Evolutionary conservation across 2,888 invertebrate genomes (phyloP).

Genomic region (Drosophila antonietae): DNA sequence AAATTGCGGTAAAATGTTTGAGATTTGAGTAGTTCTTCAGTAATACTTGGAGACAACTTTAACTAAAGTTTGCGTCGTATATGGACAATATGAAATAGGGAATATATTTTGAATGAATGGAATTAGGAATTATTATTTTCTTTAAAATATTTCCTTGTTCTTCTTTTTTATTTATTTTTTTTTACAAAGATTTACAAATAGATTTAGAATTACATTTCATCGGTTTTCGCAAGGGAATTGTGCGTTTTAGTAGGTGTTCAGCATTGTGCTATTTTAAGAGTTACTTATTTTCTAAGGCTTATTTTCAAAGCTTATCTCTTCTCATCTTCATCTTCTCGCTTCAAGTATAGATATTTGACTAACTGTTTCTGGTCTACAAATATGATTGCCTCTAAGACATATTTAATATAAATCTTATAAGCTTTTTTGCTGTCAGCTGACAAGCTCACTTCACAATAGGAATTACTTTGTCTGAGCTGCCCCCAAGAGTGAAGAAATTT

Average conservation of each 20-base stretch:
- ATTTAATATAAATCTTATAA: too few relatives aligned
- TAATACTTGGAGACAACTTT: neutral
- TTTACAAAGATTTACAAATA: too few relatives aligned
- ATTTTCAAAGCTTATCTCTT: too few relatives aligned
- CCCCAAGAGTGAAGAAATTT: neutral
- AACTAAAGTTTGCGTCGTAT: neutral
- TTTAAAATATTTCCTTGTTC: too few relatives aligned
- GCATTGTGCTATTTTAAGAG: too few relatives aligned
- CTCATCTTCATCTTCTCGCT: neutral
- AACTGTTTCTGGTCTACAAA: neutral
- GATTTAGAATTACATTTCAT: too few relatives aligned
- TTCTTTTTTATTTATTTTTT: too few relatives aligned
- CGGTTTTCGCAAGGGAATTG: too few relatives aligned
- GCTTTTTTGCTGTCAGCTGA: neutral
- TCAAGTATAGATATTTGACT: neutral
- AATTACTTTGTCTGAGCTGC: neutral
- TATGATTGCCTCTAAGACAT: neutral
- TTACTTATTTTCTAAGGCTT: too few relatives aligned
- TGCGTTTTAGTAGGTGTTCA: too few relatives aligned
- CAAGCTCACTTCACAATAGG: neutral
- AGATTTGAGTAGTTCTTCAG: neutral
- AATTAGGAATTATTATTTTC: too few relatives aligned
- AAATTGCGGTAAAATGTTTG: constrained; percentile 41
- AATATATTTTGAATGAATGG: neutral
- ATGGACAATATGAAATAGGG: neutral